Evolutionary conservation across 2,888 invertebrate species (phyloP).

Genomic region (Drosophila kambysellisi): DNA sequence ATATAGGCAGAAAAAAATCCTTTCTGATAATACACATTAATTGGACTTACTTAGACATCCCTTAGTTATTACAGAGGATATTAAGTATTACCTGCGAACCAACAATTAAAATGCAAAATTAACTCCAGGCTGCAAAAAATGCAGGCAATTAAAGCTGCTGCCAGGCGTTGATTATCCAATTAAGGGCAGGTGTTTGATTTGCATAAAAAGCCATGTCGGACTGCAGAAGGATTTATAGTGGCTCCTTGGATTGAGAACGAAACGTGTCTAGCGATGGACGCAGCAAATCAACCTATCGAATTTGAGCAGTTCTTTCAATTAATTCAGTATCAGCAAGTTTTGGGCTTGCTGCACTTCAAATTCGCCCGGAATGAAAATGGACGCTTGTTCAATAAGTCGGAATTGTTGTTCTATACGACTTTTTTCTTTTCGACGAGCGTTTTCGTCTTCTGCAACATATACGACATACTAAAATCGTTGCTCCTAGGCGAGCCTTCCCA

Average conservation of each 20-base stretch:
- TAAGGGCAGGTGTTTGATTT: slow-evolving; percentile 7
- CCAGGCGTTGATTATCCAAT: slow-evolving; percentile 27
- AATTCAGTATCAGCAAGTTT: slow-evolving; percentile 19
- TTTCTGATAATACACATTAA: too few relatives aligned
- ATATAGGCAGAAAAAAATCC: background rate
- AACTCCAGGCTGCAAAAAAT: slow-evolving; percentile 13
- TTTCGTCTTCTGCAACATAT: slow-evolving; percentile 28
- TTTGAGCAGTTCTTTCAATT: slow-evolving; percentile 55
- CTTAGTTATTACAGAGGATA: background rate
- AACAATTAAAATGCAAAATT: slow-evolving; percentile 28
- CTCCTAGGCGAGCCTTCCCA: background rate
- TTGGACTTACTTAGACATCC: background rate
- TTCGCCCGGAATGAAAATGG: slow-evolving; percentile 41
- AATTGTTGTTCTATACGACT: slow-evolving; percentile 10
- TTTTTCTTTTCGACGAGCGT: background rate
- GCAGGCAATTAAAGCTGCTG: slow-evolving; percentile 25
- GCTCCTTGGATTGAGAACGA: background rate
- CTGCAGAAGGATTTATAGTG: background rate
- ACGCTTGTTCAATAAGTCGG: slow-evolving; percentile 31
- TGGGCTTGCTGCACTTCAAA: slow-evolving; percentile 33
- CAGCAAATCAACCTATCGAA: slow-evolving; percentile 8
- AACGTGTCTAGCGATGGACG: slow-evolving; percentile 5
- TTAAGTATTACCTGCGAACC: slow-evolving; percentile 12
- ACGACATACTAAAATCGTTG: slow-evolving; percentile 14
- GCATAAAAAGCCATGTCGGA: slow-evolving; percentile 21